A percentile compares a stretch with the other conserved stretches of the same genome.
These are phyloP conservation scores for Glossophaga mutica DNA, from an alignment of 2,797 vertebrate species.

Conservation along the genomic window DNA sequence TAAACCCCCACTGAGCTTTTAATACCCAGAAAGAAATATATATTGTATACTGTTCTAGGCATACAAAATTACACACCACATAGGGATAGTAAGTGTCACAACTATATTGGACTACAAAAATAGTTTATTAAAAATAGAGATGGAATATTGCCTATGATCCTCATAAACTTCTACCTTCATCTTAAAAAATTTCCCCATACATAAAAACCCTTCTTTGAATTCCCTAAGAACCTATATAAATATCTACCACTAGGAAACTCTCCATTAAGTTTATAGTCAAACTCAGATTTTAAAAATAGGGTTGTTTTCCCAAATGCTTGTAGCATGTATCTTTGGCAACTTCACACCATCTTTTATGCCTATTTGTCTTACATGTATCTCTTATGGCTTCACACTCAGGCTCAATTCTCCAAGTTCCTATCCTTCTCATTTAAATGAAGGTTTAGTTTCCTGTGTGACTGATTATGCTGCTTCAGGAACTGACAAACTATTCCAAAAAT, in stretches of 20 bases:
- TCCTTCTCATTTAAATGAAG: conserved; percentile 28
- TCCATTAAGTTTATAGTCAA: not conserved
- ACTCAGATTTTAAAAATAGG: not conserved
- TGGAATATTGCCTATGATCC: not conserved
- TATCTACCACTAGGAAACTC: not conserved
- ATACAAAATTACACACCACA: not conserved
- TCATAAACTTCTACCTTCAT: not conserved
- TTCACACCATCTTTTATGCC: not conserved
- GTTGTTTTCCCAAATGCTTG: not conserved
- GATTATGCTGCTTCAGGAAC: not conserved
- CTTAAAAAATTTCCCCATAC: not conserved
- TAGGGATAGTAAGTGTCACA: not conserved
- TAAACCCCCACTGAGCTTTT: not conserved
- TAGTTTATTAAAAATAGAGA: not conserved
- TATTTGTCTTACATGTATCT: not conserved
- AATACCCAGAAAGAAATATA: not conserved
- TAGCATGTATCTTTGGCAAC: not conserved
- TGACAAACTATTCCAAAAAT: conserved; percentile 6
- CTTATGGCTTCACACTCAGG: not conserved
- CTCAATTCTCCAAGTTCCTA: not conserved
- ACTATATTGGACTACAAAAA: not conserved
- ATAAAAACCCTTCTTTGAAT: not conserved
- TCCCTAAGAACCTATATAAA: not conserved
- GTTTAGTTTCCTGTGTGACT: not conserved
- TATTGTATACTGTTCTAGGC: not conserved